Conservation (phyloP, 2,888 invertebrate species). For the Dysmachus trigonus region DNA sequence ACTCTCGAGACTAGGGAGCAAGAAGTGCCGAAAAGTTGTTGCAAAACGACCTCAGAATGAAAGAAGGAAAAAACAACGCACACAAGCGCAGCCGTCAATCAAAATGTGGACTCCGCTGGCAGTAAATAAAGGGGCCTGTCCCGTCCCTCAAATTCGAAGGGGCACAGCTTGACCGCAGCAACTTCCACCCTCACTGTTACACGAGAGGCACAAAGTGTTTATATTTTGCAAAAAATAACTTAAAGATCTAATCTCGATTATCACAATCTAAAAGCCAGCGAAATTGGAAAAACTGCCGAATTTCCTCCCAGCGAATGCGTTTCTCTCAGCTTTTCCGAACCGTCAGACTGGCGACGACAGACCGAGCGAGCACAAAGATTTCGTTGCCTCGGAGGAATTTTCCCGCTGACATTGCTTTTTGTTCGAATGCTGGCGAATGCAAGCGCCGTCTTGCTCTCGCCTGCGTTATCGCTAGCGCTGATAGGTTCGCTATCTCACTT, state of each 20-base stretch:
- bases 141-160: not conserved
- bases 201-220: not conserved
- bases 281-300: not conserved
- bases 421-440: not conserved
- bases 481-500: not conserved
- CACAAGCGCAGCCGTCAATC: not conserved
- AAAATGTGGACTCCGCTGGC: not conserved
- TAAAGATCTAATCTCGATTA: not conserved
- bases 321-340: not conserved
- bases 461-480: not conserved
- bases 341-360: not conserved
- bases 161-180: not conserved
- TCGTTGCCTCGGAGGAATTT: not conserved
- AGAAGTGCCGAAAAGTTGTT: not conserved
- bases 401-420: conserved; percentile 2
- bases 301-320: not conserved
- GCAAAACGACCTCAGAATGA: not conserved
- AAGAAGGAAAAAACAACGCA: not conserved
- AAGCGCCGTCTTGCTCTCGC: not conserved
- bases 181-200: not conserved
- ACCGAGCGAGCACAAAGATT: not conserved
- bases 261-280: not conserved
- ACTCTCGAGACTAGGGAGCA: not conserved
- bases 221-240: not conserved
- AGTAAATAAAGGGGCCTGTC: not conserved